Percentiles rank a stretch among this genome's conserved stretches.
phyloP scores from a whole-genome alignment of 2,797 vertebrate genomes.

The Ptychobarbus kaznakovi region DNA sequence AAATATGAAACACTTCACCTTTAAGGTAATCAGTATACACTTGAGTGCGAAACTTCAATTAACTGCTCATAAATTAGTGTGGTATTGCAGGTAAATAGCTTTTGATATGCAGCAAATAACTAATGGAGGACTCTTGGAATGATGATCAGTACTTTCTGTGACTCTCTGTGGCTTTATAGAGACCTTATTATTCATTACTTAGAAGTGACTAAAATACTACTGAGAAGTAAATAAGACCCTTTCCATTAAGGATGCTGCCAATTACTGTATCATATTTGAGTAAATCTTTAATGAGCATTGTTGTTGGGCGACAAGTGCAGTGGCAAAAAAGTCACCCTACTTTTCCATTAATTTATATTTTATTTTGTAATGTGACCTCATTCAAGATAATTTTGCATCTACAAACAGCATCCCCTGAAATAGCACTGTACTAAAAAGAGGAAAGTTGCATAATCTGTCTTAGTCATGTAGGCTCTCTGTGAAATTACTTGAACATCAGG shows the following conservation, averaged over 20 bases:
- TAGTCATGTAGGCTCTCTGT: constrained; percentile 52
- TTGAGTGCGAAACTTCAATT: neutral
- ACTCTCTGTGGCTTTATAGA: neutral
- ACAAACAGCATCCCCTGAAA: constrained; percentile 37
- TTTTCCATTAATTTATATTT: constrained; percentile 28
- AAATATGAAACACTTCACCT: neutral
- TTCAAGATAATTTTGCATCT: constrained; percentile 42
- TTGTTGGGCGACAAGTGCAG: constrained; percentile 8
- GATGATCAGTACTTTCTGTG: neutral
- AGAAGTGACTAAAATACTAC: constrained; percentile 12
- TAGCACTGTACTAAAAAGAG: constrained; percentile 50
- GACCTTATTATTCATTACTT: constrained; percentile 11
- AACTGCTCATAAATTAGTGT: neutral
- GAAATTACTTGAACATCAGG: constrained; percentile 45
- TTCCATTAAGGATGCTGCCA: constrained; percentile 6
- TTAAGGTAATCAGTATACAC: neutral
- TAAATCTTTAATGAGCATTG: constrained; percentile 30
- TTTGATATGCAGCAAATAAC: neutral
- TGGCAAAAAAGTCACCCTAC: neutral
- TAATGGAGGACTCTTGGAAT: constrained; percentile 15
- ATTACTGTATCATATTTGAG: constrained; percentile 34
- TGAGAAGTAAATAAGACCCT: constrained; percentile 33
- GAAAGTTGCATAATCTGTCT: constrained; percentile 57
- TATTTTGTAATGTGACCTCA: constrained; percentile 22
- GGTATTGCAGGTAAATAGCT: constrained; percentile 7